Evolutionary conservation across 2,888 invertebrate species (phyloP).

Genomic region (Calameuta filiformis): DNA sequence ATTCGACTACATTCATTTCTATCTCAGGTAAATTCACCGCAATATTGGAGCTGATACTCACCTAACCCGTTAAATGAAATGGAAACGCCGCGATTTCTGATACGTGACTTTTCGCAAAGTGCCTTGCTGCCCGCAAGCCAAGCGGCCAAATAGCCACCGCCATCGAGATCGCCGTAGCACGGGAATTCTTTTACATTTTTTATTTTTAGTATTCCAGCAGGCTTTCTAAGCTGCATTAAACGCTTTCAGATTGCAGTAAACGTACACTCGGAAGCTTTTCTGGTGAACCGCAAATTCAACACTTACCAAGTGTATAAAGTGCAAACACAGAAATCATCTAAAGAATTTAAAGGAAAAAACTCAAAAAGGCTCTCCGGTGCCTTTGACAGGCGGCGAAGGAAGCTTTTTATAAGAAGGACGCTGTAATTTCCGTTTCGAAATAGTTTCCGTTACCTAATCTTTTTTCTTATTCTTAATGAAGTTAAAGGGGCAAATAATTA

Average conservation of each 20-base stretch:
- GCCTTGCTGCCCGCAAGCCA: not conserved
- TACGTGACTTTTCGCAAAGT: not conserved
- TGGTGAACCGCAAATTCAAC: not conserved
- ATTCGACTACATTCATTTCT: not conserved
- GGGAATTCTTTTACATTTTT: not conserved
- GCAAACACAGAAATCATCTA: not conserved
- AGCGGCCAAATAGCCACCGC: not conserved
- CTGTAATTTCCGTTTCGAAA: not conserved
- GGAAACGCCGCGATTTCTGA: not conserved
- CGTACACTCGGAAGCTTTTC: not conserved
- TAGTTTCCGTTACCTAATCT: not conserved
- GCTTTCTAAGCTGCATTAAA: not conserved
- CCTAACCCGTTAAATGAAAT: not conserved
- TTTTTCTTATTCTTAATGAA: not conserved
- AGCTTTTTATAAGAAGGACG: not conserved
- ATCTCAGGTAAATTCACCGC: not conserved
- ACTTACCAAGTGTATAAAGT: not conserved
- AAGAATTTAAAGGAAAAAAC: not conserved
- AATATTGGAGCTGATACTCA: not conserved
- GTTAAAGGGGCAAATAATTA: not conserved
- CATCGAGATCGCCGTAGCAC: not conserved
- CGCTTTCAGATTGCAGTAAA: not conserved
- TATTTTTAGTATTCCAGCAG: not conserved
- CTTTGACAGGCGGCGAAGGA: not conserved
- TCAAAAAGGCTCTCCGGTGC: not conserved